Evolutionary conservation across 1,140 invertebrate species (phyloP).

Genomic region (Agrypnia vestita): DNA sequence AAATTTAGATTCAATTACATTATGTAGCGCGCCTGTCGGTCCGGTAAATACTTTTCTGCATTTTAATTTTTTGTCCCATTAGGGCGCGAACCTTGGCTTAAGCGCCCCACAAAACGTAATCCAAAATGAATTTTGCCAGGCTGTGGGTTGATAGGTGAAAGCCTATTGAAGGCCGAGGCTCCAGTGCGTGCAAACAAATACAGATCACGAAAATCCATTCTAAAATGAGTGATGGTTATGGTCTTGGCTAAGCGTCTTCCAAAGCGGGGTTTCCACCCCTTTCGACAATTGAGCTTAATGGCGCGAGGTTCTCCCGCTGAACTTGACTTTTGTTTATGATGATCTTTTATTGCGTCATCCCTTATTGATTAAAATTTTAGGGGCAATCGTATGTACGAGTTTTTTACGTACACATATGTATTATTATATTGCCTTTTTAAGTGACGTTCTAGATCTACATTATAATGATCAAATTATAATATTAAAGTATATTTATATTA

Average conservation of each 20-base stretch:
- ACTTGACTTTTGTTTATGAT: conserved; percentile 61
- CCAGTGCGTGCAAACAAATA: conserved; percentile 23
- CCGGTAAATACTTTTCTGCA: no score
- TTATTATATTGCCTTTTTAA: no score
- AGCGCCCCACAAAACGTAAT: conserved; percentile 5
- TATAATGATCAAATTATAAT: no score
- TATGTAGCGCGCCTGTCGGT: no score
- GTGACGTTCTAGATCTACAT: no score
- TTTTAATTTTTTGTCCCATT: no score
- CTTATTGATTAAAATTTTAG: conserved; percentile 21
- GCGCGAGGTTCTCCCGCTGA: conserved; percentile 47
- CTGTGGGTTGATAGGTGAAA: conserved; percentile 45
- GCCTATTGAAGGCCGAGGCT: conserved; percentile 34
- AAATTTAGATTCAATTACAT: no score
- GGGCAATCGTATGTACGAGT: no score
- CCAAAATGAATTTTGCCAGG: conserved; percentile 16
- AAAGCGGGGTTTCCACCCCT: neutral
- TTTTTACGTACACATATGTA: no score
- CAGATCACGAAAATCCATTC: conserved; percentile 40
- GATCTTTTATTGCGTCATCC: conserved; percentile 53
- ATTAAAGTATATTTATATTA: no score
- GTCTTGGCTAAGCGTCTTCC: conserved; percentile 48
- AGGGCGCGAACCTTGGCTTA: neutral
- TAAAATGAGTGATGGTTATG: conserved; percentile 58
- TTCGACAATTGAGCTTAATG: conserved; percentile 49